Conservation (phyloP, 2,797 vertebrate genomes). For the Anguilla anguilla region DNA sequence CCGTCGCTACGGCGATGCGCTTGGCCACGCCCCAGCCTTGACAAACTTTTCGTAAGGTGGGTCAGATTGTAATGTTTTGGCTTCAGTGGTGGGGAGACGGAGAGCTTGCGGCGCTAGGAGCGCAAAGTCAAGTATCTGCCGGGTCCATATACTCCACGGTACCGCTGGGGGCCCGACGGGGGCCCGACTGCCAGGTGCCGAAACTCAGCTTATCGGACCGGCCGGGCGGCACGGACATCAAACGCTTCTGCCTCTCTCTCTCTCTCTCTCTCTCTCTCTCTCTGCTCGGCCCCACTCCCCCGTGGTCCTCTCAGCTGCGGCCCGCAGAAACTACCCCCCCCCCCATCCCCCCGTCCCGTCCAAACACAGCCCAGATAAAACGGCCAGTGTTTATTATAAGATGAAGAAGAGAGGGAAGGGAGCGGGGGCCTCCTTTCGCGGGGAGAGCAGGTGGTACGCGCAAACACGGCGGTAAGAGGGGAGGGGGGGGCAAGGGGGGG, state of each 20-base stretch:
- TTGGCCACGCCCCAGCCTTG: too few relatives aligned
- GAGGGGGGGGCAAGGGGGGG: background rate
- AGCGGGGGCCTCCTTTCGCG: slow-evolving; percentile 75
- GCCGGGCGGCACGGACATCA: slow-evolving; percentile 76
- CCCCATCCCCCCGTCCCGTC: slow-evolving; percentile 69
- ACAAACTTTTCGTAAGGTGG: too few relatives aligned
- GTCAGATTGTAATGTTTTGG: background rate
- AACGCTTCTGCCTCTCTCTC: slow-evolving; percentile 59
- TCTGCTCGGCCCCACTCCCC: slow-evolving; percentile 31
- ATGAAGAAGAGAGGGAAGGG: slow-evolving; percentile 71
- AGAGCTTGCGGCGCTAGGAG: background rate
- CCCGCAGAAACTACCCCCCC: slow-evolving; percentile 75
- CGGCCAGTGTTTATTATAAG: slow-evolving; percentile 85
- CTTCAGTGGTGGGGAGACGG: background rate
- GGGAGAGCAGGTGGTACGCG: slow-evolving; percentile 75
- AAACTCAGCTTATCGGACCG: slow-evolving; percentile 75
- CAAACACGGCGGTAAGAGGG: slow-evolving; percentile 53
- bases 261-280: too few relatives aligned
- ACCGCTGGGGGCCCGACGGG: background rate
- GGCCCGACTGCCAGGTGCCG: slow-evolving; percentile 79
- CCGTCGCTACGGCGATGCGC: too few relatives aligned
- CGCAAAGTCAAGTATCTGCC: background rate
- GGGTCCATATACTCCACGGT: background rate
- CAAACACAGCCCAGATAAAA: slow-evolving; percentile 85
- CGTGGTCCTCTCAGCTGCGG: slow-evolving; percentile 69